A percentile compares a stretch with the other conserved stretches of the same genome.
Evolutionary conservation across 2,113 vertebrate genomes (phyloP).

Genomic region (Lanius ludovicianus): DNA sequence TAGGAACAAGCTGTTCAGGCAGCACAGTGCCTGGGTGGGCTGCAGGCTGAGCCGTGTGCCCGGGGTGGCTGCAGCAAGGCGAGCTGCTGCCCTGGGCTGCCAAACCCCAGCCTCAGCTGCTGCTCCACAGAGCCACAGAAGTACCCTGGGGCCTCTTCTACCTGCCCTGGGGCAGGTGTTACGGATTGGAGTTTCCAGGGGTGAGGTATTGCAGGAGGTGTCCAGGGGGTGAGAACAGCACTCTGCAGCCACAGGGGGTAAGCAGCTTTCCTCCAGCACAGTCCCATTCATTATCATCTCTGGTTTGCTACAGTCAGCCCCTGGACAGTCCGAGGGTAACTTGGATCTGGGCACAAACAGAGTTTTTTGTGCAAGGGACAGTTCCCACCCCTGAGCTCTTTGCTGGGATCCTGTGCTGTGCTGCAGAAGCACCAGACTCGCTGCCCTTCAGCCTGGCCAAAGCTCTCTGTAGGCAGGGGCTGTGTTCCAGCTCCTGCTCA

Average conservation of each 20-base stretch:
- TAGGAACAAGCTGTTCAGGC: neutral
- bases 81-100: neutral
- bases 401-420: neutral
- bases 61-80: accelerated
- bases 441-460: neutral
- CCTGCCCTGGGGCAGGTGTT: neutral
- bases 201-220: neutral
- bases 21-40: accelerated
- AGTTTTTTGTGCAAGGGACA: neutral
- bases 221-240: neutral
- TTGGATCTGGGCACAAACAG: neutral
- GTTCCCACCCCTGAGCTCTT: neutral
- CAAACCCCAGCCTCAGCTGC: neutral
- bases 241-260: neutral
- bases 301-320: neutral
- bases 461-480: neutral
- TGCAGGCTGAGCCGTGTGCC: neutral
- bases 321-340: too few species aligned
- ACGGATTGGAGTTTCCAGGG: accelerated
- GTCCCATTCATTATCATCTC: neutral
- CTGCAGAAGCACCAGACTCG: neutral
- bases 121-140: neutral
- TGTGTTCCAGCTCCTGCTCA: neutral
- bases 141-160: neutral
- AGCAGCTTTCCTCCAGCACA: neutral